Base-by-base conservation (phyloP, 2,797 vertebrate genomes). In the Argya squamiceps region DNA sequence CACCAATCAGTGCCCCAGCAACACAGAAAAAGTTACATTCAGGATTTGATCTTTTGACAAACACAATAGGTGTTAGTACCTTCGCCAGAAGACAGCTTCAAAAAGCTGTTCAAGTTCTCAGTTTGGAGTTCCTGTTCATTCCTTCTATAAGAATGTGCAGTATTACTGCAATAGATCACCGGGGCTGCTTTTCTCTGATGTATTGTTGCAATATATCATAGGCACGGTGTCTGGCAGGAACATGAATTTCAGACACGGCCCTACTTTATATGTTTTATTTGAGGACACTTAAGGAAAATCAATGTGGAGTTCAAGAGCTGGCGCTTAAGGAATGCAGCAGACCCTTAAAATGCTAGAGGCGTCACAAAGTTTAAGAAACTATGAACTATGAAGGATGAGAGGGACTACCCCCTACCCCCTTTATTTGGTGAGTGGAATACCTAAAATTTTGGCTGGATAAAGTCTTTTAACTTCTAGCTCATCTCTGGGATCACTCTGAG, bases 131-230 rank as follows among this genome's bases (percentile, higher is more conserved):
- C 39, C 64, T 85, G 56, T 53, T 95, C 96, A 76, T 88, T 93
- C 79, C 84, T 86, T 60, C 88, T 80, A 60, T 69, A 65, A 73
- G 94, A 76, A 87, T 58, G 63, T 92, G 63, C 71, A 92, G 78
- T 46, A 71, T 77, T 80, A 19, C 85, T 75, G 95, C 74, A 96
- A 95, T 95, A 97, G 91, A 97, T 97, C 94, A 97, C 91, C 20
- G 0, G 50, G 87, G 76, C 94, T 95, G 84, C 79, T 96, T 96
- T 96, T 30, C 96, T 95, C 96, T 97, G 95, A 97, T 94, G 97
- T 93, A 97, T 95, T 97, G 96, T 94, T 96, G 95, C 95, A 97
- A 96, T 97, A 96, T 91, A 92, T 97, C 96, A 96, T 95, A 97
- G 79, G 92, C 94, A 89, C 67, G 9, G 43, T 59, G 47, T 59